Conservation (phyloP, 2,113 vertebrate genomes). For the Melanocharis versteri region DNA sequence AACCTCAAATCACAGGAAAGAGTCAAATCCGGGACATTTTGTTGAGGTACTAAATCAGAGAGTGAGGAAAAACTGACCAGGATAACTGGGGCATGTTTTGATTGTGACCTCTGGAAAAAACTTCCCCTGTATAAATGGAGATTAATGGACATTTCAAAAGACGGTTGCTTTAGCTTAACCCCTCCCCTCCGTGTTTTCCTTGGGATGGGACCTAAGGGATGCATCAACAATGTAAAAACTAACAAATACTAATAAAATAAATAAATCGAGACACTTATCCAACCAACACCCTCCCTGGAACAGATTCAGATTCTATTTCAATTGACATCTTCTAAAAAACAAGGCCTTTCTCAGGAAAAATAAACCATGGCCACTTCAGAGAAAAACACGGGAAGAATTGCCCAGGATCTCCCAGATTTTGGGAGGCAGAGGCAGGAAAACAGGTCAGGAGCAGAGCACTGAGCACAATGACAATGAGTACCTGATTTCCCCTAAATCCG, state of each 20-base stretch:
- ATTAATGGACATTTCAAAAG: neutral
- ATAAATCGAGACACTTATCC: neutral
- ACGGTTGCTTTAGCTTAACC: neutral
- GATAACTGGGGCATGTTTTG: neutral
- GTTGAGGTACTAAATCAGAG: neutral
- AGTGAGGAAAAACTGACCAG: neutral
- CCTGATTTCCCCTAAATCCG: neutral
- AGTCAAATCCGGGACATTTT: neutral
- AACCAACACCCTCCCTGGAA: neutral
- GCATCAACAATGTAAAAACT: neutral
- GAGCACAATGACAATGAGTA: accelerated
- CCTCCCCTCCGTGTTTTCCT: neutral
- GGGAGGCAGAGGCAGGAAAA: neutral
- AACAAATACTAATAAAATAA: neutral
- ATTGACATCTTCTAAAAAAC: neutral
- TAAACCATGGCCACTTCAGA: neutral
- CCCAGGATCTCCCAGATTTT: neutral
- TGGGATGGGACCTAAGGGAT: conserved; percentile 5
- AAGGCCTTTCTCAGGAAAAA: conserved; percentile 19
- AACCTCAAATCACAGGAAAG: neutral
- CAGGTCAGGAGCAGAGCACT: neutral
- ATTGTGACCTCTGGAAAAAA: neutral
- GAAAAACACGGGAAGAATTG: neutral
- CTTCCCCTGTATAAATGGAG: neutral
- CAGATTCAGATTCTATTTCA: neutral